A percentile compares a stretch with the other conserved stretches of the same genome.
Conservation (phyloP, 2,113 vertebrate species). For the Crotophaga sulcirostris region DNA sequence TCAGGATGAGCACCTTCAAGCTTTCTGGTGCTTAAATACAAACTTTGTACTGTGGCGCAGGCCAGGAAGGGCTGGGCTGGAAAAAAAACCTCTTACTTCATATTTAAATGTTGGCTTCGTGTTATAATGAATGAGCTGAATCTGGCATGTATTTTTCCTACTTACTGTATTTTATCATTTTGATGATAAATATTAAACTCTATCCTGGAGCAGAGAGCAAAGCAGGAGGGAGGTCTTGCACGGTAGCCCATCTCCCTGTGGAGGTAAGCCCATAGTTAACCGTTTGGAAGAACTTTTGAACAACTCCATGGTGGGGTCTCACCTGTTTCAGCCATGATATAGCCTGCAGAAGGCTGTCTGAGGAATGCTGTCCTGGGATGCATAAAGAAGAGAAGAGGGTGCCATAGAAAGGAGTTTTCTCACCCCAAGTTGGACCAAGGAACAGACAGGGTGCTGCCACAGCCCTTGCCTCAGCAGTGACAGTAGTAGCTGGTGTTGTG, state of each 20-base stretch:
- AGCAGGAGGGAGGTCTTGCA: background rate
- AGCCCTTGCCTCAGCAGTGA: background rate
- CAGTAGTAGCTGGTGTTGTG: background rate
- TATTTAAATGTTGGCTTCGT: conserved; percentile 18
- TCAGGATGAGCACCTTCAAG: background rate
- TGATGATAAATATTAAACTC: background rate
- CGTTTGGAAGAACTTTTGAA: background rate
- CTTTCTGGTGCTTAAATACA: background rate
- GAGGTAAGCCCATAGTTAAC: background rate
- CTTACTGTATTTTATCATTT: background rate
- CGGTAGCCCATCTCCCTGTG: background rate
- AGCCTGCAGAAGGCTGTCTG: background rate
- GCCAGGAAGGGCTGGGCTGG: background rate
- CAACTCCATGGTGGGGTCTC: background rate
- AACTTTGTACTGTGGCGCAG: background rate
- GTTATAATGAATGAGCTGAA: background rate
- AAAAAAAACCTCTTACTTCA: background rate
- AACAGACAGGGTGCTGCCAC: background rate
- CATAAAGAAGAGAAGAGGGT: background rate
- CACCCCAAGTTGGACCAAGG: background rate
- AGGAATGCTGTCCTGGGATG: background rate
- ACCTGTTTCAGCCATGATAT: accelerated
- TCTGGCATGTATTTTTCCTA: background rate
- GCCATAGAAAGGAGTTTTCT: background rate
- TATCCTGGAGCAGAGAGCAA: background rate